Percentiles rank a stretch among this genome's conserved stretches.
These are phyloP conservation scores for Papilio helenus DNA, from an alignment of 1,140 invertebrate genomes.

Conservation along the genomic window DNA sequence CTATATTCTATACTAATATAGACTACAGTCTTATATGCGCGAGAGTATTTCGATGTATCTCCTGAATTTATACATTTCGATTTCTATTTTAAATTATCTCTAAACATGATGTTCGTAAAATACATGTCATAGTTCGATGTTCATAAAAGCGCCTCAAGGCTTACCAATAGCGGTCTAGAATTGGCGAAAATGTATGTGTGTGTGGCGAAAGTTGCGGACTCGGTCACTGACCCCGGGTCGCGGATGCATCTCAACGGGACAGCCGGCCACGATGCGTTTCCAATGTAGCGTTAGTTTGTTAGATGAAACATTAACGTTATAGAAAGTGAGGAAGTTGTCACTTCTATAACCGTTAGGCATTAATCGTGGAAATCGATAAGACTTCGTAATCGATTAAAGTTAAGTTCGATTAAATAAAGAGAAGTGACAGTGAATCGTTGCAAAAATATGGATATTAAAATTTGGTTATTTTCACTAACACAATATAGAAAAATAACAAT, in stretches of 20 bases:
- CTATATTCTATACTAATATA: no score
- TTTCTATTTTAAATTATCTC: not conserved
- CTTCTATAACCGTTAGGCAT: not conserved
- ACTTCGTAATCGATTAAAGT: not conserved
- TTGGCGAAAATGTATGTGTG: constrained; percentile 29
- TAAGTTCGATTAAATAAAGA: not conserved
- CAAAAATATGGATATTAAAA: not conserved
- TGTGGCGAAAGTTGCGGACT: constrained; percentile 36
- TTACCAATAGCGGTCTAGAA: constrained; percentile 29
- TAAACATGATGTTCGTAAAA: not conserved
- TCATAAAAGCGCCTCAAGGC: constrained; percentile 17
- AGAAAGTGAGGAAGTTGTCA: constrained; percentile 25
- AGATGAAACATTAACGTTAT: constrained; percentile 35
- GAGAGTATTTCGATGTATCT: not conserved
- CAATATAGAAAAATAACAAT: no score
- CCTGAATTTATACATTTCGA: not conserved
- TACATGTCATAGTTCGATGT: constrained; percentile 25
- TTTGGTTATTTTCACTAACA: no score
- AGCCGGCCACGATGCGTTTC: constrained; percentile 36
- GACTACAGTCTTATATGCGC: not conserved
- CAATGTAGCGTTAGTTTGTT: constrained; percentile 31
- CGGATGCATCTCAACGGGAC: constrained; percentile 31
- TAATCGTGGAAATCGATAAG: constrained; percentile 7
- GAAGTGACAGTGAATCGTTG: not conserved
- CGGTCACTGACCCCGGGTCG: constrained; percentile 33